Base-by-base conservation (phyloP, 2,113 vertebrate genomes). In the Seriola quinqueradiata region DNA sequence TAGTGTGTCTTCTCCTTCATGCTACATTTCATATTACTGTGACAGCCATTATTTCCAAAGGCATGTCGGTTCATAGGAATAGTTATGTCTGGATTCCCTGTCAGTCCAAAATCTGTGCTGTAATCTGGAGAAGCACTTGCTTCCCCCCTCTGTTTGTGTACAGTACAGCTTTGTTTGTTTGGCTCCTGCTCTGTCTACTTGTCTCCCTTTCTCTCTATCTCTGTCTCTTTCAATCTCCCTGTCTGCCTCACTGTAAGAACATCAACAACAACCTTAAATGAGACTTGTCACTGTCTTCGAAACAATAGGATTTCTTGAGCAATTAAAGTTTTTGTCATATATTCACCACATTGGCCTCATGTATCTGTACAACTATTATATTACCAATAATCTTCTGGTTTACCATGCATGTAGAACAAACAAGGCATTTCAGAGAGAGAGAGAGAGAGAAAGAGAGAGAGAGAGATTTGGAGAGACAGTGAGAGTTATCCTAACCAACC, bases 61-160 rank as follows among this genome's bases (percentile, higher is more conserved):
- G 44, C 68, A 87, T 58, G 58, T 79, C 75, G 68, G 85, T 88
- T 67, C 64, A 83, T 83, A 36, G 83, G 66, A 69, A 83, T 92
- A 93, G 90, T 38, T 38, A 25, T 79, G 70, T 75, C 81, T 91
- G 88, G 75, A 86, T 91, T 90, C 89, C 84, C 90, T 77, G 81
- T 84, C 66, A 28, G 79, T 85, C 42, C n/a, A 59, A 70, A 90
- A 88, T 86, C 73, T 87, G 80, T 89, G 70, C 67, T 88, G 78
- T 90, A 90, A 94, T 93, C 91, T 91, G 85, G 57, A 81, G 80
- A 91, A 88, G 66, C 83, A 57, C 82, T 86, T 73, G 36, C 19
- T 54, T 76, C 50, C 61, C 68, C 63, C 5, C 32, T 77, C 72
- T 64, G 42, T 72, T 44, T 75, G 14, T 67, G 60, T 48, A 44